Base-by-base conservation (phyloP, 2,113 vertebrate species). In the Vanacampus margaritifer region DNA sequence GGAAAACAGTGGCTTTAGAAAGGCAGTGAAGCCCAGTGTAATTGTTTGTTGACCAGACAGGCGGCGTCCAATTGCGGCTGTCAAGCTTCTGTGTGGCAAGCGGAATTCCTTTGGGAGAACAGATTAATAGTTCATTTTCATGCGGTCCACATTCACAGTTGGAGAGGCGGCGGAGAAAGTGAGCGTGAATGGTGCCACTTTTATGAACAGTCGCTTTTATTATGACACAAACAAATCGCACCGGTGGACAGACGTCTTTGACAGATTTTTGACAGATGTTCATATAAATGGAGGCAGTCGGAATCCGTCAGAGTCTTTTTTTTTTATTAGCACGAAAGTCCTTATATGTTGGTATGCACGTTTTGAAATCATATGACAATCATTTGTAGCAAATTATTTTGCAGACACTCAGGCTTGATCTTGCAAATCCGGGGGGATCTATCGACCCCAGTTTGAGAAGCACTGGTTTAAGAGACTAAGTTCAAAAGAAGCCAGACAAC, bases 1-100 rank as follows among this genome's bases (percentile, higher is more conserved):
- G 87, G 88, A 86, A 90, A 89, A 84, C 87, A 85, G 76, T 84
- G 84, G 88, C 83, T 91, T 62, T 93, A 92, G 86, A 93, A 89
- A 92, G 79, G 87, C 92, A 93, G 83, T 92, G 92, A 92, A 92
- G 91, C 91, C 89, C 88, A 84, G 91, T 87, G 80, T 91, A 92
- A 93, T 91, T 91, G 91, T 92, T 92, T 93, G 91, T 92, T 92
- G 91, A 92, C 90, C 89, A 84, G 88, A 92, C 88, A 92, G 91
- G 89, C 90, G 91, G 76, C 83, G 65, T 86, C 82, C 89, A 82
- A 78, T 79, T 84, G 90, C 84, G 80, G 86, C 90, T 92, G 92
- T 90, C 91, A 92, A 83, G 81, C 86, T 83, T 57, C 54, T 66
- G 60, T 58, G 77, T 78, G 85, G 79, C 78, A 68, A 78, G 79